These are phyloP conservation scores for Drosophila nigromelanica DNA, from an alignment of 1,140 invertebrate genomes.

Conservation along the genomic window DNA sequence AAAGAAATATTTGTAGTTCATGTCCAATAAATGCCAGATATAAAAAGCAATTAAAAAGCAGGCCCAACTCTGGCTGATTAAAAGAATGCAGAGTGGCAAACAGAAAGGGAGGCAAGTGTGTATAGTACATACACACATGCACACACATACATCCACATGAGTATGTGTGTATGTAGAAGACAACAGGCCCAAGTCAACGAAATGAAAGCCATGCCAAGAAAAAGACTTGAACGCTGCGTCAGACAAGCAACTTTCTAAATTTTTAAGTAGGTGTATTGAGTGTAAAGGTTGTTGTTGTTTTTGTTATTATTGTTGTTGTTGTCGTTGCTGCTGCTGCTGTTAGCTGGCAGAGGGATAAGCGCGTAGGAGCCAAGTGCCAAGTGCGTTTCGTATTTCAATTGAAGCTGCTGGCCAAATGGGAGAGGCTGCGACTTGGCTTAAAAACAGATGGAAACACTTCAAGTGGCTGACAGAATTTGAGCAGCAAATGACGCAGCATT, in stretches of 20 bases:
- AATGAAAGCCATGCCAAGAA: conserved; percentile 66
- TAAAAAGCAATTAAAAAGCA: conserved; percentile 64
- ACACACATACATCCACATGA: conserved; percentile 1
- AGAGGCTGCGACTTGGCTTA: conserved; percentile 13
- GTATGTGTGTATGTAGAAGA: conserved; percentile 32
- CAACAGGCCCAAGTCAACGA: conserved; percentile 42
- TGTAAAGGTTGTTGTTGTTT: conserved; percentile 53
- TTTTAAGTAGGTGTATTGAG: conserved; percentile 81
- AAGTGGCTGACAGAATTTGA: conserved; percentile 70
- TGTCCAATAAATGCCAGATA: conserved; percentile 26
- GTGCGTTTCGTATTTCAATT: conserved; percentile 76
- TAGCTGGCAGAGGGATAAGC: conserved; percentile 51
- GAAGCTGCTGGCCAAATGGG: conserved; percentile 35
- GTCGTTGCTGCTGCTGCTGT: conserved; percentile 1
- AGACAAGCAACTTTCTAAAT: conserved; percentile 79
- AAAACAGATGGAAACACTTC: conserved; percentile 51
- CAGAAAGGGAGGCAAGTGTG: conserved; percentile 44
- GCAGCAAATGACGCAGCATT: conserved; percentile 70
- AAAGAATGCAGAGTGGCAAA: conserved; percentile 60
- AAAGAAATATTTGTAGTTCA: conserved; percentile 3
- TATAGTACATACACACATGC: background rate
- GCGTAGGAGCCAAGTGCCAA: conserved; percentile 40
- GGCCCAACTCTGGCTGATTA: conserved; percentile 34
- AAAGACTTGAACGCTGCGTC: conserved; percentile 53
- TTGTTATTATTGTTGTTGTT: conserved; percentile 31